Evolutionary conservation across 2,797 vertebrate species (phyloP), one percentile per base, ranked within the genome.

Genomic region (Anomalospiza imberbis): DNA sequence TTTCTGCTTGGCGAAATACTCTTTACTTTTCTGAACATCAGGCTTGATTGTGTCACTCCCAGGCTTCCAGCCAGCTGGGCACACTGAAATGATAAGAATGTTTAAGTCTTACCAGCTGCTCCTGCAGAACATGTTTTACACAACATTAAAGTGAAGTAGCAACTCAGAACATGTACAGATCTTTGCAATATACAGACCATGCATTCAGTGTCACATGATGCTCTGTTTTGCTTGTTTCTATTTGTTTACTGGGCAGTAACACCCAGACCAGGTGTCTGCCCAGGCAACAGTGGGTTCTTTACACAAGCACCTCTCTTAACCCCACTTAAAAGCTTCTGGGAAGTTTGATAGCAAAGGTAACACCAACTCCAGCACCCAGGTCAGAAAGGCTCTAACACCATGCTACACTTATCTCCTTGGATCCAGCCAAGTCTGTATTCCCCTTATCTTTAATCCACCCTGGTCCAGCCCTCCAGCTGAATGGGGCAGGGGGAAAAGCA

Each of bases 41-140:
- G 99, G 99, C 96, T 99, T 99, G 98, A 99, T 99, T 75, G 99
- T 99, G 97, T 99, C 99, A 94, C 98, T 99, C 97, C 99, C 99
- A 95, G 99, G 99, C 97, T 99, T 99, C 99, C 99, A 99, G 92
- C 99, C 99, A 26, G 99, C 99, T 54, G 99, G 99, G 97, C 99
- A 99, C 97, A 99, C 99, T 99, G 97, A 63, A 98, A 98, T 53
- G 72, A 96, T 62, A 96, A 68, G 29, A 79, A 89, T 10, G 9
- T 89, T 51, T 63, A 91, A 79, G 53, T 74, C 42, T 57, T 89
- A 50, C 53, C 65, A 86, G 51, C 36, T 75, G 28, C 42, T 93
- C 75, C 77, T 70, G 66, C 61, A 92, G 42, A 76, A 85, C 50
- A 54, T 2, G 51, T 89, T 92, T 78, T 78, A 91, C 9, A 63